A percentile compares a stretch with the other conserved stretches of the same genome.
phyloP scores from a whole-genome alignment of 2,113 vertebrate species.

The Callospermophilus lateralis region DNA sequence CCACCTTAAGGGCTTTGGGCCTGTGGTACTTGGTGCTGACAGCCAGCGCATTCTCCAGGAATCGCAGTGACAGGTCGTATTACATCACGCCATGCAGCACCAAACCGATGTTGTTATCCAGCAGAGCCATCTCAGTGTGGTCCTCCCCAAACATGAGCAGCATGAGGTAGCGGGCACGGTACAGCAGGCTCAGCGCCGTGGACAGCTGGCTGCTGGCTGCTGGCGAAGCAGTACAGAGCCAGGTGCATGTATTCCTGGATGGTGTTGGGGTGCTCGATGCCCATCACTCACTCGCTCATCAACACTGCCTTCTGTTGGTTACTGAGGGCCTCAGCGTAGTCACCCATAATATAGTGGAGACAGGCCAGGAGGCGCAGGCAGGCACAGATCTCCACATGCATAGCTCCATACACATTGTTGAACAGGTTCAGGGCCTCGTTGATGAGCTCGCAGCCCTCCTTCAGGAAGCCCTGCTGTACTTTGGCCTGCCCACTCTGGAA shows the following conservation, averaged over 20 bases:
- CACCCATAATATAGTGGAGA: conserved; percentile 99
- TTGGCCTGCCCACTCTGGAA: conserved; percentile 99
- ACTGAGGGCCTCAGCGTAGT: conserved; percentile 98
- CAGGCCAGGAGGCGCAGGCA: conserved; percentile 97
- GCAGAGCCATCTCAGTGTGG: conserved; percentile 98
- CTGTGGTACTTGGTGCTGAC: conserved; percentile 98
- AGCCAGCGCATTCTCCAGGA: conserved; percentile 96
- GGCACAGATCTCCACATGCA: conserved; percentile 99
- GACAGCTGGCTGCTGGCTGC: conserved; percentile 98
- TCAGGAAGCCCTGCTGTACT: conserved; percentile 99
- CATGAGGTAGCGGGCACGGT: conserved; percentile 98
- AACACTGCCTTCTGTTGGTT: conserved; percentile 99
- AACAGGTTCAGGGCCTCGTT: conserved; percentile 98
- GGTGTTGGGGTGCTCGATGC: conserved; percentile 98
- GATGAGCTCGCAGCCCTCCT: conserved; percentile 99
- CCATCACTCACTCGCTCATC: conserved; percentile 98
- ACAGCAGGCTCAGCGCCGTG: conserved; percentile 96
- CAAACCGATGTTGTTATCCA: conserved; percentile 98
- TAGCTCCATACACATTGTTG: conserved; percentile 99
- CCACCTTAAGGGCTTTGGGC: conserved; percentile 96
- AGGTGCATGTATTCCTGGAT: conserved; percentile 99
- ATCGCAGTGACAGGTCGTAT: conserved; percentile 97
- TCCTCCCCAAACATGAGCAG: conserved; percentile 96
- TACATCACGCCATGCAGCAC: conserved; percentile 99
- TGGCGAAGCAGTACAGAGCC: conserved; percentile 98